Evolutionary conservation across 2,113 vertebrate species (phyloP).

Genomic region (Lepus timidus): DNA sequence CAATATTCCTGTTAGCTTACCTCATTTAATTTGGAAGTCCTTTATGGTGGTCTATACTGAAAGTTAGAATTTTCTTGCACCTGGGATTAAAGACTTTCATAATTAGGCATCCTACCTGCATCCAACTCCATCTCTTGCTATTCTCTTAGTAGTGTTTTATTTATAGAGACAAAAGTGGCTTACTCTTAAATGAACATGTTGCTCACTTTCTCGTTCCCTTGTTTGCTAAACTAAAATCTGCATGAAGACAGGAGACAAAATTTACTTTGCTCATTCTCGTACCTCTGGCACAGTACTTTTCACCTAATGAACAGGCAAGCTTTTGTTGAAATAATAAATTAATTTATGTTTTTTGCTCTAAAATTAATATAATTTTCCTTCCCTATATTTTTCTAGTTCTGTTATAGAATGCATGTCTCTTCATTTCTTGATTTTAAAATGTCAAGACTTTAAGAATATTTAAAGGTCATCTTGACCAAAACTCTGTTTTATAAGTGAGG

Average conservation of each 20-base stretch:
- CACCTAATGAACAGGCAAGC: not conserved
- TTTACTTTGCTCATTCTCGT: not conserved
- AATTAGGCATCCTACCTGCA: not conserved
- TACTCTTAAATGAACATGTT: not conserved
- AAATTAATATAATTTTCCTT: not conserved
- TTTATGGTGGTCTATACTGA: not conserved
- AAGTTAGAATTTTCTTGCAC: not conserved
- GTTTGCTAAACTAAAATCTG: not conserved
- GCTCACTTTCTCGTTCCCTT: not conserved
- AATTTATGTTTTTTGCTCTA: not conserved
- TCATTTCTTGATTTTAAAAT: slow-evolving; percentile 43
- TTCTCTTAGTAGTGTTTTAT: not conserved
- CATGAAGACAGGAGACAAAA: not conserved
- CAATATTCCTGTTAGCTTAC: not conserved
- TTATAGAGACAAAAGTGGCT: slow-evolving; percentile 13
- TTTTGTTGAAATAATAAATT: not conserved
- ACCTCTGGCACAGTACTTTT: not conserved
- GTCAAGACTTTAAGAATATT: not conserved
- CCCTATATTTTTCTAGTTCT: not conserved
- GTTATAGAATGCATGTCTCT: not conserved
- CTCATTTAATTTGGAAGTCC: slow-evolving; percentile 3
- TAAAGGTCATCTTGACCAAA: not conserved
- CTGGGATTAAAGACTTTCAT: not conserved
- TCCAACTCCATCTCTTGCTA: not conserved
- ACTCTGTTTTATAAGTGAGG: slow-evolving; percentile 19